phyloP scores from a whole-genome alignment of 2,113 vertebrate genomes.

The Tyrannus savana region DNA sequence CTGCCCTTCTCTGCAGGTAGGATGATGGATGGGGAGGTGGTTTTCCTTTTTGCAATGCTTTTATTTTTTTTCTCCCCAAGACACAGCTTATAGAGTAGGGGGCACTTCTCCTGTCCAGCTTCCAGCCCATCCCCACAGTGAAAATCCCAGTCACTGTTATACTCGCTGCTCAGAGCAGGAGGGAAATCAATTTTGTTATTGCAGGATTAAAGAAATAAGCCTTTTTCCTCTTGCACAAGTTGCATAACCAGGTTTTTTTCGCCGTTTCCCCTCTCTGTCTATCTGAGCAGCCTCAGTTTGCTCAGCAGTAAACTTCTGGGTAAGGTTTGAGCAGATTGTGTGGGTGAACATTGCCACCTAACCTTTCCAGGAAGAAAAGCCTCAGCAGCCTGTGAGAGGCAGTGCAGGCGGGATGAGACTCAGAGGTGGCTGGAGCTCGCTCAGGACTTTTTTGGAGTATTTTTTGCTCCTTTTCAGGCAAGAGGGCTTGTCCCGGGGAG shows the following conservation, averaged over 20 bases:
- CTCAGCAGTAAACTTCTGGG: conserved; percentile 6
- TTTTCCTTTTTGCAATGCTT: neutral
- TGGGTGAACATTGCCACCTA: conserved; percentile 70
- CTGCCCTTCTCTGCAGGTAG: conserved; percentile 88
- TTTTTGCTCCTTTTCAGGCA: conserved; percentile 69
- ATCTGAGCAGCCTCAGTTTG: neutral
- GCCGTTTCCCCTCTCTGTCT: neutral
- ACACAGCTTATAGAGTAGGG: neutral
- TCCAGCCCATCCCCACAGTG: neutral
- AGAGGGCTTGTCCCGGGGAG: conserved; percentile 78
- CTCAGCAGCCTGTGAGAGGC: neutral
- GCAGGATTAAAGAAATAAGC: neutral
- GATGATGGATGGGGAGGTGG: neutral
- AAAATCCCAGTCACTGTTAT: neutral
- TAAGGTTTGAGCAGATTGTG: conserved; percentile 41
- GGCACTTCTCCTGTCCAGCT: neutral
- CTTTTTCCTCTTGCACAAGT: neutral
- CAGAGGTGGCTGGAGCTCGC: fast-evolving
- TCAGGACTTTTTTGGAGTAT: fast-evolving
- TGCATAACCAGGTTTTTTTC: neutral
- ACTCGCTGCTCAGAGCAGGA: neutral
- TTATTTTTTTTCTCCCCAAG: neutral
- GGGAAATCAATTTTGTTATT: neutral
- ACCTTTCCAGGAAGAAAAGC: conserved; percentile 60
- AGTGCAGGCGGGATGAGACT: fast-evolving